Base-by-base conservation (phyloP, 2,113 vertebrate genomes). In the Ploceus nigricollis region DNA sequence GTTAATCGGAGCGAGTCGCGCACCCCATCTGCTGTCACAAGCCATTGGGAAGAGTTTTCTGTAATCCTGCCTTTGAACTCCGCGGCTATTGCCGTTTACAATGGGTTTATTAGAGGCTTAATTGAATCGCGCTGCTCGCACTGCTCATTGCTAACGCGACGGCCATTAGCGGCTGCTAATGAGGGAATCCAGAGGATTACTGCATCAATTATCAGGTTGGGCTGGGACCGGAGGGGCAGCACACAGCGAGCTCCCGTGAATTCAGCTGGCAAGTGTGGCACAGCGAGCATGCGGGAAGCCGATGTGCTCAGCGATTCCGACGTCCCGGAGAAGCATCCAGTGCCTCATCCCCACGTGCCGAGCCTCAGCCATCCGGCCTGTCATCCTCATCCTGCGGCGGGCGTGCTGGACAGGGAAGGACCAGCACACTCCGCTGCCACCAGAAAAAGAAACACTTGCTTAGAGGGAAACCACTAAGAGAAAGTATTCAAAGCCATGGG, bases 141-240 rank as follows among this genome's bases (percentile, higher is more conserved):
- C 78, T 69, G 78, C 90, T 89, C 93, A 64, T 35, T 17, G 21
- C 96, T 97, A 96, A 97, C 76, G 51, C 31, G 42, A 77, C 31
- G 58, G 89, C 97, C 97, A 97, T 98, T 98, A 98, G 95, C 27
- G 11, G 75, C 94, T 96, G 94, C 95, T 98, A 98, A 98, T 98
- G 97, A 97, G 96, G 89, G 94, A 98, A 98, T 97, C 96, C 89
- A 94, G 95, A 96, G 97, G 96, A 98, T 97, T 98, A 96, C 83
- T 90, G 92, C 96, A 90, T 96, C 94, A 97, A 80, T 98, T 98
- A 98, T 85, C 88, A 96, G 87, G 95, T 87, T 96, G 79, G 94
- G 94, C 82, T 97, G 96, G 93, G 61, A 93, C 93, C 7, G 10
- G 68, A 86, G 94, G 87, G 78, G 86, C 79, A 94, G 96, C 96